Evolutionary conservation across 1,140 invertebrate genomes (phyloP), one percentile per base, ranked within the genome.

Genomic region (Drosophila leontia): DNA sequence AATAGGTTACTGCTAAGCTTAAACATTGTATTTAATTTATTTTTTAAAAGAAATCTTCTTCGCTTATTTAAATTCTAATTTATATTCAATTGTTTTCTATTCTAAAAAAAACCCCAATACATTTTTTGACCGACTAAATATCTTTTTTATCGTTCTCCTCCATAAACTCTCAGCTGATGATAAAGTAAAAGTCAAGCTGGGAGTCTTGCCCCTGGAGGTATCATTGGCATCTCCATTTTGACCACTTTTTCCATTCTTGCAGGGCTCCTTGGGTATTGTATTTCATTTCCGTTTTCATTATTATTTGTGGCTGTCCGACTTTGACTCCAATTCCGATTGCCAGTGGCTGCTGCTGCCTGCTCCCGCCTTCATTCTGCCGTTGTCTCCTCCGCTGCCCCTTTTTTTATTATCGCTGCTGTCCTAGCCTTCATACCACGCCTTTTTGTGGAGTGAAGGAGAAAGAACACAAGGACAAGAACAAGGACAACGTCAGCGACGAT

Each of bases 281-380:
- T 88, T 88, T 88, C 84, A 88, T 88, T 88, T 88, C 84, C 84
- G 84, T 84, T 90, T 81, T 86, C 86, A 82, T 91, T 88, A 88
- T 90, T 88, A 88, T 91, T 91, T 90, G 86, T 91, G 78, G 85
- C 86, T 37, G 80, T 67, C 79, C 80, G 62, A 65, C 80, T 78
- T 67, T 63, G 83, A 72, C 79, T 69, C 45, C 74, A 77, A 78
- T 78, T 72, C 67, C 69, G 69, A 72, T 72, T 72, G 53, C 62
- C 58, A 48, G 62, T 72, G 69, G 55, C 34, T 62, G 64, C 62
- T 64, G 68, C 26, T 29, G 26, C 26, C 26, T 29, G 26, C 62
- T 64, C 61, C 72, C 45, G 19, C 12, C 55, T 45, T 39, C 47
- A 55, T 57, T 32, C 32, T 29, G 72, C 51, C 55, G 59, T 58